Evolutionary conservation across 2,797 vertebrate species (phyloP).

Genomic region (Orientallactaga sibirica): DNA sequence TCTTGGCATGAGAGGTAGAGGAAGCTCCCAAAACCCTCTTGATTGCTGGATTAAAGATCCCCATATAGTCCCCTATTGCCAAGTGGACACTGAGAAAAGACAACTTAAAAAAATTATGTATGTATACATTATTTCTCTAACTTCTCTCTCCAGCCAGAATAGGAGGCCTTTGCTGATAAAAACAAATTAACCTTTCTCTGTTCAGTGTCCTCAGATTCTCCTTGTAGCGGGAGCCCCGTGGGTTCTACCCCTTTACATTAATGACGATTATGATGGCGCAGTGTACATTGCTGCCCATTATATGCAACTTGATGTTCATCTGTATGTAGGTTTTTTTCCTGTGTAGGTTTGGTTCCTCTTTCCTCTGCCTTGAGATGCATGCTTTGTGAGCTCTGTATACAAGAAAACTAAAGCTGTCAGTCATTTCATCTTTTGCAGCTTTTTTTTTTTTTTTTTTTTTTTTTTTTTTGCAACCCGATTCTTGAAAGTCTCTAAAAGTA

Average conservation of each 20-base stretch:
- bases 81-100: background rate
- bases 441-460: background rate
- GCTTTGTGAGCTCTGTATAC: background rate
- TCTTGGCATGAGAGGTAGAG: background rate
- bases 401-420: slow-evolving; percentile 24
- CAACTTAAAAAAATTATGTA: background rate
- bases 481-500: slow-evolving; percentile 27
- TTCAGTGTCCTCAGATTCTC: background rate
- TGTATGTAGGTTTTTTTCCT: background rate
- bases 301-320: background rate
- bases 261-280: background rate
- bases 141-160: slow-evolving; percentile 27
- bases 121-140: background rate
- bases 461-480: background rate
- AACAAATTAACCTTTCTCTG: background rate
- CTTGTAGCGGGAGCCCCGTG: background rate
- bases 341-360: background rate
- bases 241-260: background rate
- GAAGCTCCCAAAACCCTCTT: background rate
- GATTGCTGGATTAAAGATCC: background rate
- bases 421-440: slow-evolving; percentile 33
- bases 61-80: background rate
- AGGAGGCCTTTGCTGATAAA: background rate
- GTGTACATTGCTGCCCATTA: background rate
- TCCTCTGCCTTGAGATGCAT: slow-evolving; percentile 6